Base-by-base conservation (phyloP, 1,140 invertebrate genomes). In the Mycetomoellerius zeteki region DNA sequence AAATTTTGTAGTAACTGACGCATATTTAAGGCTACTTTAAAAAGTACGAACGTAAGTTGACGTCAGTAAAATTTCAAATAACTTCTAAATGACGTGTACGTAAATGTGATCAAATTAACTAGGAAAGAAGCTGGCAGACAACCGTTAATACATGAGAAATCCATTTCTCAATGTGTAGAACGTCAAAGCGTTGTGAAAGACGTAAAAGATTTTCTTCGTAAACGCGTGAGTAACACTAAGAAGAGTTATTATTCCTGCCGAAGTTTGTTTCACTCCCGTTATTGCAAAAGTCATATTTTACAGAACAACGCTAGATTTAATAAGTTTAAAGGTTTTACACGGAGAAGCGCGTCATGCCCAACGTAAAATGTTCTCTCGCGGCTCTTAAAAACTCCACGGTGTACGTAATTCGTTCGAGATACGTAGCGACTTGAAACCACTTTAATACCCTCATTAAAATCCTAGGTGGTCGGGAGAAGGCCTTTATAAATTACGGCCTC, bases 381-480 rank as follows among this genome's bases (percentile, higher is more conserved):
- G 62, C 43, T 88, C 67, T 89, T 84, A 90, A 90, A 78, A 88
- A 71, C 47, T 33, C 7, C 27, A 60, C 88, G 82, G 90, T 91
- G 88, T 76, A 89, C 86, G 88, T 91, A 93, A 92, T 91, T 89
- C 89, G 84, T 91, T 65, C 78, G 73, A 84, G 84, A 86, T 88
- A 89, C 81, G 82, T 75, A 77, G 82, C 87, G 88, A 86, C 87
- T 91, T 76, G 87, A 92, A 93, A 93, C 90, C 84, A 89, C 89
- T 93, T 94, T 92, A 93, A 93, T 92, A 85, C 71, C 85, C 89
- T 93, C 92, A 87, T 93, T 94, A 92, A 94, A 92, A 86, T 90
- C 82, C 76, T 85, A 60, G 54, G 64, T 52, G 64, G 67, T 85
- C 75, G 60, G 82, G 65, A 75, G 58, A 60, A 71, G 76, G 47